These are phyloP conservation scores for Grus americana DNA, from an alignment of 2,113 vertebrate genomes.

Conservation along the genomic window DNA sequence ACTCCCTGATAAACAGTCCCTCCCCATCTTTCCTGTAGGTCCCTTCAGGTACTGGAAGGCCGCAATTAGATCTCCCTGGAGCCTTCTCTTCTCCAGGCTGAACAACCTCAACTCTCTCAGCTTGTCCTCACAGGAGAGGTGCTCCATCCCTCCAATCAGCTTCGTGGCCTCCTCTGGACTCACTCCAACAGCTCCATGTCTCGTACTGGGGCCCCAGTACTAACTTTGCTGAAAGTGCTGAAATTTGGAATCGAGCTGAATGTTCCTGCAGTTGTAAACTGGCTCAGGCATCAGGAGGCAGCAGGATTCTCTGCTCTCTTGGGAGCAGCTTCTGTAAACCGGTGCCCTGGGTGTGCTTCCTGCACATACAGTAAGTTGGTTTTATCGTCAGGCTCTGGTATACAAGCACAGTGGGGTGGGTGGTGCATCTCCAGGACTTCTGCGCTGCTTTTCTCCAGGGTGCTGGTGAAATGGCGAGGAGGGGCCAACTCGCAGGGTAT, in stretches of 20 bases:
- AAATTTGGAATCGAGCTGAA: background rate
- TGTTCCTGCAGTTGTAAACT: background rate
- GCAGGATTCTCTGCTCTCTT: background rate
- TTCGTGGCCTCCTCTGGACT: no score
- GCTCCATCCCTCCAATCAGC: no score
- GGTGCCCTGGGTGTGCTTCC: background rate
- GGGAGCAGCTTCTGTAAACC: background rate
- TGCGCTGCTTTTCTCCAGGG: background rate
- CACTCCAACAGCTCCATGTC: no score
- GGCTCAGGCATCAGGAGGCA: background rate
- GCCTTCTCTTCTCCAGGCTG: no score
- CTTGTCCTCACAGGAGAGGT: no score
- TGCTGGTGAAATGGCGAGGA: background rate
- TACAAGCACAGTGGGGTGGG: background rate
- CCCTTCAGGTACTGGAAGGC: no score
- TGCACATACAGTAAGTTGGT: accelerated
- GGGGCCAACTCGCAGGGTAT: background rate
- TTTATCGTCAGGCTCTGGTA: background rate
- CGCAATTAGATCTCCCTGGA: no score
- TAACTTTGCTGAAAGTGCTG: background rate
- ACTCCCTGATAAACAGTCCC: no score
- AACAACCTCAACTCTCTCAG: no score
- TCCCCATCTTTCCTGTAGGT: no score
- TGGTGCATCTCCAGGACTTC: background rate
- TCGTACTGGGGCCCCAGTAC: background rate